These are phyloP conservation scores for silkworm (Bombyx mori) DNA, from an alignment of 1,140 invertebrate species.

Conservation along the genomic window DNA sequence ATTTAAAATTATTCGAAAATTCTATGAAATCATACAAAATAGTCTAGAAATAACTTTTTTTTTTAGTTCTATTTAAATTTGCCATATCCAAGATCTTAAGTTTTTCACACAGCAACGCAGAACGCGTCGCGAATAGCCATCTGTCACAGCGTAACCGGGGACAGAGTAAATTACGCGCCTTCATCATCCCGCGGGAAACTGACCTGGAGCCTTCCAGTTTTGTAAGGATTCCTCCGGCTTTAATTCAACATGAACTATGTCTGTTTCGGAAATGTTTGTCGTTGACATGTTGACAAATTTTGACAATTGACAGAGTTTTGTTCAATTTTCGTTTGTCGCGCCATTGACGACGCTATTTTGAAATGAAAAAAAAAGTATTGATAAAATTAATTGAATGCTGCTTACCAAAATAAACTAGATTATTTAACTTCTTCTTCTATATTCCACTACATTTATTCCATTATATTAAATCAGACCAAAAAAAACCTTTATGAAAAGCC, in stretches of 20 bases:
- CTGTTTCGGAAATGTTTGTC: conserved; percentile 1
- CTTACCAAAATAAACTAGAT: not conserved
- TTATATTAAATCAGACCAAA: not conserved
- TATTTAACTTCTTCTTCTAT: not conserved
- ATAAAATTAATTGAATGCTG: too few relatives aligned
- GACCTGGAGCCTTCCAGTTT: conserved; percentile 20
- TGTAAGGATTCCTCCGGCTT: conserved; percentile 7
- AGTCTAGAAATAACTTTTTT: too few relatives aligned
- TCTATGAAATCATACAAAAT: too few relatives aligned
- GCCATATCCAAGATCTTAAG: conserved; percentile 8
- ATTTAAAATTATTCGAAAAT: too few relatives aligned
- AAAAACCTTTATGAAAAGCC: not conserved
- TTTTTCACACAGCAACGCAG: conserved; percentile 6
- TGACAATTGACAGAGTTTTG: too few relatives aligned
- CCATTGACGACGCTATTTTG: too few relatives aligned
- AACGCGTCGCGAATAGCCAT: conserved; percentile 29
- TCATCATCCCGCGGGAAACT: conserved; percentile 34
- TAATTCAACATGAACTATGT: conserved; percentile 14
- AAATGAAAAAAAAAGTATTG: too few relatives aligned
- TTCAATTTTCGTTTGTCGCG: too few relatives aligned
- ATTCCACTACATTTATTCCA: not conserved
- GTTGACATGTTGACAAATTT: too few relatives aligned
- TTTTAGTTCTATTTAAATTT: not conserved
- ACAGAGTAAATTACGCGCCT: conserved; percentile 49
- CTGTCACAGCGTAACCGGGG: conserved; percentile 38